Evolutionary conservation across 1,140 invertebrate genomes (phyloP), one percentile per base, ranked within the genome.

Genomic region (Drosophila kepulauana): DNA sequence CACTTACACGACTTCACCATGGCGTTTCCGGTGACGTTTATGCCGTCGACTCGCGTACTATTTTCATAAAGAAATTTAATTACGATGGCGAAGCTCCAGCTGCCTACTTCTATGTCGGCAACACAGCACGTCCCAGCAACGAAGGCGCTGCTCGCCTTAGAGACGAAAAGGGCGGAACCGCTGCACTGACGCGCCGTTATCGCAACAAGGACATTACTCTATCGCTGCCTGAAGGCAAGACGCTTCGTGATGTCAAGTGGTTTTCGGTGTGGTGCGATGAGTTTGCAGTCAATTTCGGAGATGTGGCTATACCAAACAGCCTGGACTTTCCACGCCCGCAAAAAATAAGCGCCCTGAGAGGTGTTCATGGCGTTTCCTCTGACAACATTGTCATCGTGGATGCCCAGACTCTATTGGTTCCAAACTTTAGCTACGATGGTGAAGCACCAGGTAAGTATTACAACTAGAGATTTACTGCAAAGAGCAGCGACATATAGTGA

Each of bases 261-360:
- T 96, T 98, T 89, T 96, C 96, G 11, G 95, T 98, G 1, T 98
- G 97, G 96, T 98, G 97, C 91, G 96, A 98, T 82, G 97, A 97
- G 89, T 98, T 96, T 82, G 94, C 96, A 33, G 97, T 98, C 88
- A 97, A 98, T 93, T 98, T 98, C 82, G 97, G 97, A 10, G 96
- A 98, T 78, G 95, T 98, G 16, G 95, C 94, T 80, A 97, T 98
- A 75, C 95, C 97, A 0, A 94, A 94, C 65, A 94, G 94, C 74
- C 94, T 98, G 82, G 96, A 98, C 90, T 97, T 95, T 86, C 97
- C 97, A 1, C 94, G 95, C 77, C 97, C 97, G 0, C 96, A 97
- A 79, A 97, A 97, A 92, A 94, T 98, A 62, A 95, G 93, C 1
- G 93, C 95, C 1, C 93, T 98, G 45, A 94, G 94, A 46, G 96